Evolutionary conservation across 2,113 vertebrate species (phyloP).

Genomic region (Colinus virginianus): DNA sequence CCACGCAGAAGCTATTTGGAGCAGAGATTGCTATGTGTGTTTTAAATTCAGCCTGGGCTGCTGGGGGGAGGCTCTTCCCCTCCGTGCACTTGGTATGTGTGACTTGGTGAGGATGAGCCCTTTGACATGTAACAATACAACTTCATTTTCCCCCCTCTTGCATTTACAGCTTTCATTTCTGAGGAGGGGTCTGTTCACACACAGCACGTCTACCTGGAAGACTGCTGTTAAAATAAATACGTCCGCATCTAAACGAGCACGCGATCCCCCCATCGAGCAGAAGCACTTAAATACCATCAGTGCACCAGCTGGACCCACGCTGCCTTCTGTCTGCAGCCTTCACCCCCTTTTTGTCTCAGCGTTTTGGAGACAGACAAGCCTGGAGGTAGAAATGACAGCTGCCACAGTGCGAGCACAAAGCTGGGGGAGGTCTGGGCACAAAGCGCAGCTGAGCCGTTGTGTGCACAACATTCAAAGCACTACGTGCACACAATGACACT

Average conservation of each 20-base stretch:
- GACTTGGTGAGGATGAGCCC: not conserved
- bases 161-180: not conserved
- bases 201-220: not conserved
- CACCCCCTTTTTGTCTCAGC: not conserved
- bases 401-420: slow-evolving; percentile 46
- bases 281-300: not conserved
- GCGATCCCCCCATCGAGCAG: not conserved
- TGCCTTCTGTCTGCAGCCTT: not conserved
- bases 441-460: not conserved
- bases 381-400: not conserved
- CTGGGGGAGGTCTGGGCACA: slow-evolving; percentile 5
- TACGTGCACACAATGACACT: not conserved
- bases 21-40: not conserved
- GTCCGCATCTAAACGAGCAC: not conserved
- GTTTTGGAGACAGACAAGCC: not conserved
- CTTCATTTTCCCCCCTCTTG: not conserved
- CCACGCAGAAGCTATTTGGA: slow-evolving; percentile 17
- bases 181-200: not conserved
- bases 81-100: not conserved
- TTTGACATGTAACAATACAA: not conserved
- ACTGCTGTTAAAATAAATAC: not conserved
- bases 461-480: not conserved
- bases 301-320: not conserved
- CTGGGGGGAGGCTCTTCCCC: not conserved
- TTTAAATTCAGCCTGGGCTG: slow-evolving; percentile 3